These are phyloP conservation scores for Subacronicta megacephala DNA, from an alignment of 2,888 invertebrate species.

Conservation along the genomic window DNA sequence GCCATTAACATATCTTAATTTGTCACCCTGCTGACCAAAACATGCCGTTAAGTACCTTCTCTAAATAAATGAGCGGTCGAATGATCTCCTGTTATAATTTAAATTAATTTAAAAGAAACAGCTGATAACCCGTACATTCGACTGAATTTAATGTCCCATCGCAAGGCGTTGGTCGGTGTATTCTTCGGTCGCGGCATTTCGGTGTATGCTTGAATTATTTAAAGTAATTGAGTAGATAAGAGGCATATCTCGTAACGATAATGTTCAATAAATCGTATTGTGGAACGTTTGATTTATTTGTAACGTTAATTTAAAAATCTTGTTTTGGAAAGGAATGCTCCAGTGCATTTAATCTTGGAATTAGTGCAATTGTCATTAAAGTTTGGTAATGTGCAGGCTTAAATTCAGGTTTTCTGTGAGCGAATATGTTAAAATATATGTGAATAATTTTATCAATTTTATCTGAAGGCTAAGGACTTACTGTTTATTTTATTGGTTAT, in stretches of 20 bases:
- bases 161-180: constrained; percentile 60
- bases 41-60: constrained; percentile 51
- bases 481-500: background rate
- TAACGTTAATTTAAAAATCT: constrained; percentile 70
- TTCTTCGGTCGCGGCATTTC: constrained; percentile 64
- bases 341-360: constrained; percentile 71
- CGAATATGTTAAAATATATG: background rate
- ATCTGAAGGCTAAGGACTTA: too few species aligned
- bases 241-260: constrained; percentile 66
- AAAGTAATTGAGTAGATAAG: constrained; percentile 80
- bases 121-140: constrained; percentile 73
- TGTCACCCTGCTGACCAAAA: constrained; percentile 67
- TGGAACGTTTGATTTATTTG: constrained; percentile 62
- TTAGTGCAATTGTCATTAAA: constrained; percentile 67
- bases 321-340: constrained; percentile 59
- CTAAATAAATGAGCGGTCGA: constrained; percentile 72
- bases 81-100: constrained; percentile 70
- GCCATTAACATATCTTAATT: constrained; percentile 67
- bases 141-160: constrained; percentile 66
- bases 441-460: background rate
- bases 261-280: constrained; percentile 69
- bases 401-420: constrained; percentile 66
- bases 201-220: constrained; percentile 75
- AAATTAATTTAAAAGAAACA: constrained; percentile 73
- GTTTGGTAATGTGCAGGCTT: constrained; percentile 73